Percentiles rank a stretch among this genome's conserved stretches.
phyloP scores from a whole-genome alignment of 2,113 vertebrate genomes.

The Festucalex cinctus region DNA sequence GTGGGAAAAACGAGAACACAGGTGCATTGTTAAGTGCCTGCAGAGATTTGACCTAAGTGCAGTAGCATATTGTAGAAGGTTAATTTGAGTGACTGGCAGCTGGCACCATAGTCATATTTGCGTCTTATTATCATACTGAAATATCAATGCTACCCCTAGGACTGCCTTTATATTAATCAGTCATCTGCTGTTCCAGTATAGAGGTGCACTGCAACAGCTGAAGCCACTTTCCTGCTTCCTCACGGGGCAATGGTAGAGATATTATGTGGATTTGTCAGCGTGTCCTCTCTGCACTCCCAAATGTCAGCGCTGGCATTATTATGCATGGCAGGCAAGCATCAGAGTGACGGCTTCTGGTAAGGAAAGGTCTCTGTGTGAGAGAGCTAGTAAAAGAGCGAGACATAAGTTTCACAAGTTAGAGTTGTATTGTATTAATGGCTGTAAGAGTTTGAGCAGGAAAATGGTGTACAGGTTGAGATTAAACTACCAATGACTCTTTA shows the following conservation, averaged over 20 bases:
- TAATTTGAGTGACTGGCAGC: slow-evolving; percentile 52
- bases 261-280: slow-evolving; percentile 47
- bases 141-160: slow-evolving; percentile 56
- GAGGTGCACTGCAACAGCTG: slow-evolving; percentile 5
- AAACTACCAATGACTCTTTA: neutral
- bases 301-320: slow-evolving; percentile 59
- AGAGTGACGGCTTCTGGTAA: slow-evolving; percentile 35
- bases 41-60: slow-evolving; percentile 42
- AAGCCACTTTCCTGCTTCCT: slow-evolving; percentile 48
- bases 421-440: slow-evolving; percentile 18
- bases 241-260: slow-evolving; percentile 30
- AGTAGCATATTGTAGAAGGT: slow-evolving; percentile 43
- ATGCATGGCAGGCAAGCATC: slow-evolving; percentile 52
- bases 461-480: slow-evolving; percentile 5
- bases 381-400: neutral
- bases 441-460: slow-evolving; percentile 17
- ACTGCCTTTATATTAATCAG: slow-evolving; percentile 44
- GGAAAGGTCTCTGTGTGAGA: slow-evolving; percentile 11
- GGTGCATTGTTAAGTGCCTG: slow-evolving; percentile 28
- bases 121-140: slow-evolving; percentile 59
- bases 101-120: slow-evolving; percentile 21
- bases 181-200: slow-evolving; percentile 15
- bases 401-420: slow-evolving; percentile 30
- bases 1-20: slow-evolving; percentile 14
- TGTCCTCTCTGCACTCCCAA: slow-evolving; percentile 49